These are phyloP conservation scores for Pygoscelis antarcticus DNA, from an alignment of 2,113 vertebrate genomes.

Conservation along the genomic window DNA sequence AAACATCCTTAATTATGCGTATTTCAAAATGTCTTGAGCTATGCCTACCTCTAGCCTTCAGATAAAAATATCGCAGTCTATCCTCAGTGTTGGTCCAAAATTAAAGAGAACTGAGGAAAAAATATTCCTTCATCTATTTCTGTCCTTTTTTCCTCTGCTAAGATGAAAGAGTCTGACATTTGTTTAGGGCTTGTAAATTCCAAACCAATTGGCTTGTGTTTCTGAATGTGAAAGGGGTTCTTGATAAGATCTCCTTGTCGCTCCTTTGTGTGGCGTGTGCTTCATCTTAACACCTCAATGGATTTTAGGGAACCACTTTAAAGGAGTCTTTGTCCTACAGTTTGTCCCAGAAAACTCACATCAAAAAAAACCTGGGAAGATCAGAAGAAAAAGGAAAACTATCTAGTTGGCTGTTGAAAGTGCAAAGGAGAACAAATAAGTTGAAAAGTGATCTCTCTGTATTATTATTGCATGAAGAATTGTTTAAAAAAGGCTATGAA, in stretches of 20 bases:
- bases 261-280: constrained; percentile 79
- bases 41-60: not conserved
- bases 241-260: constrained; percentile 76
- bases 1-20: not conserved
- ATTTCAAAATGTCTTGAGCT: not conserved
- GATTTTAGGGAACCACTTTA: constrained; percentile 80
- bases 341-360: constrained; percentile 79
- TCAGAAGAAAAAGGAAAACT: constrained; percentile 69
- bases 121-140: constrained; percentile 44
- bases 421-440: constrained; percentile 55
- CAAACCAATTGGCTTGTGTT: constrained; percentile 78
- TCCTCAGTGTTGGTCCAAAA: not conserved
- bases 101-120: not conserved
- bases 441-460: not conserved
- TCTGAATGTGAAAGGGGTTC: constrained; percentile 77
- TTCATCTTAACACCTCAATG: constrained; percentile 83
- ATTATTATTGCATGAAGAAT: not conserved
- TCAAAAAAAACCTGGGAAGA: constrained; percentile 78
- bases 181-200: constrained; percentile 82
- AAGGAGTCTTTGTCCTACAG: constrained; percentile 81
- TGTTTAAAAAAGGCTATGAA: not conserved
- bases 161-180: constrained; percentile 79
- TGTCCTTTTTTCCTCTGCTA: constrained; percentile 46
- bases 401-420: constrained; percentile 45
- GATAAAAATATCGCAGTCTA: not conserved